These are phyloP conservation scores for Grammomys surdaster DNA, from an alignment of 2,113 vertebrate genomes.

Conservation along the genomic window DNA sequence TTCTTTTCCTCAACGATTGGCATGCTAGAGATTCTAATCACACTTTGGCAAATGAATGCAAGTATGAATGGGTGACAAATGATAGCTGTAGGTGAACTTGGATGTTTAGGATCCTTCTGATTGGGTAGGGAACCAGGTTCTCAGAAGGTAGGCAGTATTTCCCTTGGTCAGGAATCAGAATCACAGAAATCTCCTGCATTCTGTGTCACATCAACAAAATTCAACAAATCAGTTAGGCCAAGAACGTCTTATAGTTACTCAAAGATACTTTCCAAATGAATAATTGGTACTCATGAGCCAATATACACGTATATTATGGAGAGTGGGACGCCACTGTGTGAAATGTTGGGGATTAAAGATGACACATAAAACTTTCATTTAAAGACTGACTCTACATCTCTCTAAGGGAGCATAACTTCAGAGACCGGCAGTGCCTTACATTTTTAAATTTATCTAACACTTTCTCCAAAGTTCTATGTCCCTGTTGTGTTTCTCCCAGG, in stretches of 20 bases:
- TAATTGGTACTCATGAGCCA: background rate
- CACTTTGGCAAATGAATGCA: background rate
- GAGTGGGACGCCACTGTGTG: background rate
- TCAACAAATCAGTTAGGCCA: background rate
- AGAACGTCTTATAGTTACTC: background rate
- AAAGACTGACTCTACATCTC: background rate
- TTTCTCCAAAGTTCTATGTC: background rate
- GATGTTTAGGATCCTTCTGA: background rate
- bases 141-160: background rate
- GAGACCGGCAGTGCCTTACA: background rate
- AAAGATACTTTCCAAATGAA: slow-evolving; percentile 24
- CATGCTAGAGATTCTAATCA: background rate
- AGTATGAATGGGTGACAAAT: background rate
- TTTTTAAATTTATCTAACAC: background rate
- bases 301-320: background rate
- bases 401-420: background rate
- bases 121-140: background rate
- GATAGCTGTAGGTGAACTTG: background rate
- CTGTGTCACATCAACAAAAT: background rate
- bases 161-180: background rate
- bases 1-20: background rate
- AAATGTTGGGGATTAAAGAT: background rate
- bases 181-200: background rate
- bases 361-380: background rate
- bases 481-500: background rate